phyloP scores from a whole-genome alignment of 30 jellyfish, hydroid and myxozoan genomes.

The Haliclystus octoradiatus region DNA sequence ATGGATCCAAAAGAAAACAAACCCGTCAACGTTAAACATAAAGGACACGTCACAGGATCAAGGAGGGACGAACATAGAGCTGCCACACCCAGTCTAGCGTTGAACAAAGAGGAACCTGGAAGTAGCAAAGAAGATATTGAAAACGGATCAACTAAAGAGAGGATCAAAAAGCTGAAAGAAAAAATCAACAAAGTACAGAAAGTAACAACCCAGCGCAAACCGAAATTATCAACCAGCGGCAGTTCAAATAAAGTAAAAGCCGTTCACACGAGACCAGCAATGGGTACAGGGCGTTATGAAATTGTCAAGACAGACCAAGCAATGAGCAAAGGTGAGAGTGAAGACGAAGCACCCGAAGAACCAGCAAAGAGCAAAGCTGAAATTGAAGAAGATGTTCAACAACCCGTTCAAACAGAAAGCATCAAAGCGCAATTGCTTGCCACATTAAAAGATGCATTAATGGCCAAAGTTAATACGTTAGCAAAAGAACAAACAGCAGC shows the following conservation, averaged over 20 bases:
- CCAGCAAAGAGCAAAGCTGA: constrained; percentile 6
- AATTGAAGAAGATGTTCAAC: background rate
- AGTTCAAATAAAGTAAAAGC: background rate
- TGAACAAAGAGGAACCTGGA: background rate
- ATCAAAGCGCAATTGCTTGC: background rate
- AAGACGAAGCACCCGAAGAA: constrained; percentile 55
- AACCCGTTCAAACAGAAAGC: background rate
- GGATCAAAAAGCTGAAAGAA: background rate
- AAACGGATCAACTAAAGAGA: background rate
- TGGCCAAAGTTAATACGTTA: background rate
- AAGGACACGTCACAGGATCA: constrained; percentile 8
- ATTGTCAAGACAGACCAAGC: background rate
- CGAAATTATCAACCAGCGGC: background rate
- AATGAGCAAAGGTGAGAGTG: constrained; percentile 19
- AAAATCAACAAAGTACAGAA: background rate
- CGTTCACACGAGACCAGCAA: background rate
- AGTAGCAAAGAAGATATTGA: background rate
- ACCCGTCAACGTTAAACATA: background rate
- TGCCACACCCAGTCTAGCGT: no score
- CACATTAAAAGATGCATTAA: background rate
- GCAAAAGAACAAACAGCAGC: background rate
- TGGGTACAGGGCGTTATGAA: background rate
- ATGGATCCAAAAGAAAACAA: background rate
- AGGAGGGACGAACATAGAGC: constrained; percentile 4
- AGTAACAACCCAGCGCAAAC: background rate